Percentiles rank a stretch among this genome's conserved stretches.
Evolutionary conservation across 2,888 invertebrate genomes (phyloP).

Genomic region (Pseudococcus jackbeardsleyi): DNA sequence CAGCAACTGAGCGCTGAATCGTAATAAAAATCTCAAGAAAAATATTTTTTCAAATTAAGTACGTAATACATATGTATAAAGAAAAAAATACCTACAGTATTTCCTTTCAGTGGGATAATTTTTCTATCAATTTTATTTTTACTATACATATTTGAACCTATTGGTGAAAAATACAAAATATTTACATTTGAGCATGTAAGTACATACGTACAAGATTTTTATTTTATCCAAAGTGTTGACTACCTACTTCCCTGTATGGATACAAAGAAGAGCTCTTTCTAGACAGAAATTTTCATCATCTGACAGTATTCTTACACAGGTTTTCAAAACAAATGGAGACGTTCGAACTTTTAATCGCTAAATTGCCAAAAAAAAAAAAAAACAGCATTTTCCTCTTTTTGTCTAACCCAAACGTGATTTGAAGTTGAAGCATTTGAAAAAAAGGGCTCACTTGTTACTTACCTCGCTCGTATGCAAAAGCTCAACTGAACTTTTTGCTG

Average conservation of each 20-base stretch:
- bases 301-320: background rate
- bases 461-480: slow-evolving; percentile 2
- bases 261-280: background rate
- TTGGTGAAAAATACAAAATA: background rate
- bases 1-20: background rate
- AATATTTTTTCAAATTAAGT: slow-evolving; percentile 19
- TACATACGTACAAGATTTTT: no score
- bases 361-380: background rate
- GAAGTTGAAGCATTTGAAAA: slow-evolving; percentile 7
- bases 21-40: background rate
- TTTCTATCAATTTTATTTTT: background rate
- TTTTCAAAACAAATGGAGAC: background rate
- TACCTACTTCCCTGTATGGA: background rate
- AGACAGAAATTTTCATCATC: background rate
- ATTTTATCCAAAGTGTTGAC: background rate
- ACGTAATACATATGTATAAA: no score
- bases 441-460: slow-evolving; percentile 17
- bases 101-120: background rate
- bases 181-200: background rate
- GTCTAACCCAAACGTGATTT: background rate
- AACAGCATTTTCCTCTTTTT: background rate
- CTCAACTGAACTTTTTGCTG: background rate
- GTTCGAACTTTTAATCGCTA: background rate
- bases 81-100: background rate
- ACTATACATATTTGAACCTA: background rate